Conservation (phyloP, 2,888 invertebrate genomes). For the Eremobia ochroleuca region DNA sequence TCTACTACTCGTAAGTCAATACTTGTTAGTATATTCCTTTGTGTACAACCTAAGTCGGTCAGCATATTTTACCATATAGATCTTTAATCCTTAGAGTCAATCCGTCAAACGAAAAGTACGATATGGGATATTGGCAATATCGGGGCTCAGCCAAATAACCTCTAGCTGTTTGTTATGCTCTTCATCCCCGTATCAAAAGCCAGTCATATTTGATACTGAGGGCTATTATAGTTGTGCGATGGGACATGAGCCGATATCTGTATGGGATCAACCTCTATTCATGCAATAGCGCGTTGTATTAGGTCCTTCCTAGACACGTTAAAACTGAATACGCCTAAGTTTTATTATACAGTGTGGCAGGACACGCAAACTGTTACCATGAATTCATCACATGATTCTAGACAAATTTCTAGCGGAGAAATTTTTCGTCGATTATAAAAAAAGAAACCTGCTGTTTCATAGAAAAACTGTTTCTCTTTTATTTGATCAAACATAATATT, state of each 20-base stretch:
- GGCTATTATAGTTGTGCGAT: background rate
- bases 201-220: slow-evolving; percentile 4
- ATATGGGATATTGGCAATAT: slow-evolving; percentile 47
- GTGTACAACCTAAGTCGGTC: background rate
- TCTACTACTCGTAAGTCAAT: background rate
- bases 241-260: background rate
- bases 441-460: too few relatives aligned
- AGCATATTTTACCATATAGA: background rate
- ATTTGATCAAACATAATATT: background rate
- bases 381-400: too few relatives aligned
- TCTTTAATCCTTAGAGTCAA: slow-evolving; percentile 1
- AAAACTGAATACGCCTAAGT: background rate
- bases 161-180: background rate
- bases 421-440: too few relatives aligned
- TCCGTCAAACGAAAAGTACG: slow-evolving; percentile 8
- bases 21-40: background rate
- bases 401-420: too few relatives aligned
- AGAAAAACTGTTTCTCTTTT: too few relatives aligned
- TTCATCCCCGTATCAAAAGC: slow-evolving; percentile 7
- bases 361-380: too few relatives aligned
- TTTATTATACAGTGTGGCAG: too few relatives aligned
- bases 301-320: background rate
- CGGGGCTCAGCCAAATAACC: slow-evolving; percentile 41
- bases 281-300: background rate
- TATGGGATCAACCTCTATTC: background rate